Percentiles rank a stretch among this genome's conserved stretches.
These are phyloP conservation scores for Varanus komodoensis DNA, from an alignment of 2,113 vertebrate genomes.

Conservation along the genomic window DNA sequence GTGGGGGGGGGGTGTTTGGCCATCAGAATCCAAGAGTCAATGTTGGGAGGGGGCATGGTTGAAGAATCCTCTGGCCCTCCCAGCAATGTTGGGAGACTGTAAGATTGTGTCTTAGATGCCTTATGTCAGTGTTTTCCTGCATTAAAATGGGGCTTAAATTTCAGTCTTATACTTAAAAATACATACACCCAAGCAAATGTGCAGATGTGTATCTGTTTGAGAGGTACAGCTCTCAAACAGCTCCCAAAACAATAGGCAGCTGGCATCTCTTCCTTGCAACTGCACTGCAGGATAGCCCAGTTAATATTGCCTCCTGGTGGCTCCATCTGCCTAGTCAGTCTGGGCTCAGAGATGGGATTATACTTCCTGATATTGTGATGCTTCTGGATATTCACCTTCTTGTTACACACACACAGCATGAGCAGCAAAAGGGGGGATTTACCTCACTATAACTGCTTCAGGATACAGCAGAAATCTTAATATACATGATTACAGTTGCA, in stretches of 20 bases:
- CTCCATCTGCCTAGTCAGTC: neutral
- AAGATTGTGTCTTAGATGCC: too few relatives aligned
- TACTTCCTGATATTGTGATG: neutral
- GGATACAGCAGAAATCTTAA: neutral
- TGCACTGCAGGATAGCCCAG: neutral
- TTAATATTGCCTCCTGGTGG: slow-evolving; percentile 37
- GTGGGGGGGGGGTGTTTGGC: too few relatives aligned
- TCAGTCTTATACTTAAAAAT: neutral
- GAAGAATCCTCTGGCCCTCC: too few relatives aligned
- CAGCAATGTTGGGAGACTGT: too few relatives aligned
- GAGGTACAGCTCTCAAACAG: neutral
- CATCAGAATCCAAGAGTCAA: too few relatives aligned
- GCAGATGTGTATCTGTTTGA: too few relatives aligned
- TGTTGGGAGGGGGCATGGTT: too few relatives aligned
- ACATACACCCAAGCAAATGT: neutral
- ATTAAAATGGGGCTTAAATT: neutral
- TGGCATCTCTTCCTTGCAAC: neutral
- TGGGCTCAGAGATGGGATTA: neutral
- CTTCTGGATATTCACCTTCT: neutral
- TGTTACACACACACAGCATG: neutral
- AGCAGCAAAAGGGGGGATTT: neutral
- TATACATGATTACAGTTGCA: neutral
- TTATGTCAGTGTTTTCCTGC: neutral
- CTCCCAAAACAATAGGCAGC: neutral
- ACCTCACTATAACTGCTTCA: neutral